phyloP scores from a whole-genome alignment of 2,888 invertebrate species.

The Crossocerus cetratus region DNA sequence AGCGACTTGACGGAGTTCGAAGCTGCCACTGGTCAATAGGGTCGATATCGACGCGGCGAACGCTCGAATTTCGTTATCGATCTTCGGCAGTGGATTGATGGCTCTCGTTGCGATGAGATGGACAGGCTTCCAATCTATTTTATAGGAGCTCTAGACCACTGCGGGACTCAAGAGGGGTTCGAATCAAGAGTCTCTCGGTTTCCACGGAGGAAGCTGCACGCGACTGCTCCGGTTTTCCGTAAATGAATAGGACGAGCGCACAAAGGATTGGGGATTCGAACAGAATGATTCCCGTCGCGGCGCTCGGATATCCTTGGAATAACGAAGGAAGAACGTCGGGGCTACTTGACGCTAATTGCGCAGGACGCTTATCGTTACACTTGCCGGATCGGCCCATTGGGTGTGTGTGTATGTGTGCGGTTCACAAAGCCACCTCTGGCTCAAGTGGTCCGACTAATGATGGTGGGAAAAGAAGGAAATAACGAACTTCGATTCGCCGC shows the following conservation, averaged over 20 bases:
- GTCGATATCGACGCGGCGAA: too few species aligned
- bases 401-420: background rate
- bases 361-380: slow-evolving; percentile 52
- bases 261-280: slow-evolving; percentile 38
- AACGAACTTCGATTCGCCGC: slow-evolving; percentile 32
- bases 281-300: slow-evolving; percentile 39
- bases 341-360: slow-evolving; percentile 59
- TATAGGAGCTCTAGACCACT: too few species aligned
- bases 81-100: too few species aligned
- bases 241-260: slow-evolving; percentile 39
- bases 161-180: too few species aligned
- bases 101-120: too few species aligned
- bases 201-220: too few species aligned
- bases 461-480: slow-evolving; percentile 34
- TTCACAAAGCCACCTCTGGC: slow-evolving; percentile 23
- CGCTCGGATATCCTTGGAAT: slow-evolving; percentile 40
- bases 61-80: too few species aligned
- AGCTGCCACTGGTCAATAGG: too few species aligned
- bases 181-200: too few species aligned
- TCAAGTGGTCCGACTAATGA: slow-evolving; percentile 42
- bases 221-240: slow-evolving; percentile 15
- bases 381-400: slow-evolving; percentile 40
- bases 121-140: too few species aligned
- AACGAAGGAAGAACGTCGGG: slow-evolving; percentile 48
- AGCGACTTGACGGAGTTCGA: background rate